Evolutionary conservation across 2,113 vertebrate species (phyloP), one percentile per base, ranked within the genome.

Genomic region (Mirza zaza): DNA sequence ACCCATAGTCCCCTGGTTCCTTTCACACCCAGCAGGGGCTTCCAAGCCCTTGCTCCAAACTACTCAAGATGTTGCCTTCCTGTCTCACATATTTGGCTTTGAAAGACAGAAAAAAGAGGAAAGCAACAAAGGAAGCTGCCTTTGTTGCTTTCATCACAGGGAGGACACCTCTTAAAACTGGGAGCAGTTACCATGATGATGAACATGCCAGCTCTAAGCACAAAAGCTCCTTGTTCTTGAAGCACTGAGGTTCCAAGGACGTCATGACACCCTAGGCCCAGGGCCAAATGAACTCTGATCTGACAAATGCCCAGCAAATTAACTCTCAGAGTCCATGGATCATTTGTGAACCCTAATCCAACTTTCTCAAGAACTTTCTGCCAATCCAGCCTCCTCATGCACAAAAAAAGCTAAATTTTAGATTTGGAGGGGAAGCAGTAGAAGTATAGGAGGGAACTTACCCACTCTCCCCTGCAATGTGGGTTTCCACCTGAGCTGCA

Each of bases 171-270:
- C 0, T 98, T 97, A 97, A 98, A 98, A 97, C 97, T 91, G 27
- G 97, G 85, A 98, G 96, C 95, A 96, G 96, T 98, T 98, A 97
- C 98, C 98, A 98, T 98, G 97, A 97, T 94, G 73, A 98, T 94
- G 94, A 98, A 98, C 97, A 98, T 92, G 94, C 97, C 96, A 71
- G 95, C 97, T 97, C 94, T 88, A 97, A 98, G 98, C 98, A 98
- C 90, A 98, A 98, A 97, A 91, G 0, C 97, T 97, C 97, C 39
- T 15, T 45, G 2, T 91, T 73, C 73, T 80, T 75, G 63, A 95
- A 95, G 71, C 94, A 85, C 55, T 42, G 81, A 84, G 76, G 86
- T 68, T 97, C 55, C 91, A 94, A 96, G 94, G 86, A 97, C 81
- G 94, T 85, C 76, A 94, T 14, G 8, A 73, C 6, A 75, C 18